Conservation (phyloP, 2,113 vertebrate species). For the Coptodon bakossiorum region DNA sequence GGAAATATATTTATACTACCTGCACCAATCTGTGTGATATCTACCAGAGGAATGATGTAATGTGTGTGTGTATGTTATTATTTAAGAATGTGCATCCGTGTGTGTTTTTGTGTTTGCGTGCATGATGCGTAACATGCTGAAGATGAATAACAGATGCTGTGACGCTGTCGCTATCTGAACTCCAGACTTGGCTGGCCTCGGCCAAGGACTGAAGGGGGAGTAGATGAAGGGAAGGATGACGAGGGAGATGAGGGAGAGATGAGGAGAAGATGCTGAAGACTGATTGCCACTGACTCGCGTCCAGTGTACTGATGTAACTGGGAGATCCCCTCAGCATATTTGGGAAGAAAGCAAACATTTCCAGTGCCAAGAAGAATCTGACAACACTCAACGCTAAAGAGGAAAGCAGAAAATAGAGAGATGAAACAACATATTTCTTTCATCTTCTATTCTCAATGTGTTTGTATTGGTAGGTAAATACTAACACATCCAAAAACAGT, state of each 20-base stretch:
- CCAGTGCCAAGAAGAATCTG: not conserved
- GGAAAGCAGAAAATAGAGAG: not conserved
- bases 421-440: not conserved
- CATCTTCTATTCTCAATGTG: not conserved
- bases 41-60: not conserved
- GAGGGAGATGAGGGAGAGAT: not conserved
- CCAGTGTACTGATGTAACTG: not conserved
- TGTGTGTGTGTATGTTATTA: not conserved
- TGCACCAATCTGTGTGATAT: not conserved
- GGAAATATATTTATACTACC: not conserved
- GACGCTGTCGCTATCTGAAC: conserved; percentile 13
- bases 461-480: not conserved
- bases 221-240: conserved; percentile 11
- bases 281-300: conserved; percentile 18
- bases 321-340: not conserved
- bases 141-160: conserved; percentile 33
- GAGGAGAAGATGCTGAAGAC: conserved; percentile 16
- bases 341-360: not conserved
- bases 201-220: not conserved
- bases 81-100: not conserved
- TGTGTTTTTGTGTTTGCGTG: conserved; percentile 3
- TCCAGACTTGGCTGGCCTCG: not conserved
- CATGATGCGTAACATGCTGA: not conserved
- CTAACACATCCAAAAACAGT: not conserved
- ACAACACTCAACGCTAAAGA: not conserved